Conservation (phyloP, 2,113 vertebrate genomes). For the Origma solitaria region DNA sequence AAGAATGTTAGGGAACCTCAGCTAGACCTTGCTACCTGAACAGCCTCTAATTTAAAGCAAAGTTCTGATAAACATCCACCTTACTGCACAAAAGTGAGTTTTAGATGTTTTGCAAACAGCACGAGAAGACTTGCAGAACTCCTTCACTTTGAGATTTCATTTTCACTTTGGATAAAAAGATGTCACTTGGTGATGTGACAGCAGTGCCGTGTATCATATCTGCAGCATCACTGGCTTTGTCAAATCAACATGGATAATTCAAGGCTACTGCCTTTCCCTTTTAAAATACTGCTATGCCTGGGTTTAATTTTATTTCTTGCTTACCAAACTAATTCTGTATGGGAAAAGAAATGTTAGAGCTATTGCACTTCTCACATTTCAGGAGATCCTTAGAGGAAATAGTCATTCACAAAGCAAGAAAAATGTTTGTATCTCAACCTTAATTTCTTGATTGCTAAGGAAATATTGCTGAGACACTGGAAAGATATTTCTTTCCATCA, state of each 20-base stretch:
- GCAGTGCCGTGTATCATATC: constrained; percentile 9
- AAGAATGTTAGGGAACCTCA: neutral
- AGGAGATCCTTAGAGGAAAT: constrained; percentile 11
- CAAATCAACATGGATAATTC: constrained; percentile 53
- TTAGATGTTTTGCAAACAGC: constrained; percentile 21
- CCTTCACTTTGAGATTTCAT: constrained; percentile 50
- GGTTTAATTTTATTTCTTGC: constrained; percentile 31
- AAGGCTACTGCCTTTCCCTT: constrained; percentile 31
- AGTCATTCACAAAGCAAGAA: neutral
- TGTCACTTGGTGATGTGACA: constrained; percentile 41
- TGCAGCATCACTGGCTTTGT: constrained; percentile 22
- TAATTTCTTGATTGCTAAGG: constrained; percentile 24
- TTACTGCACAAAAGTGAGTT: neutral
- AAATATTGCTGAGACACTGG: neutral
- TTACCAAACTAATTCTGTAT: constrained; percentile 17
- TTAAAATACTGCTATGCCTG: neutral
- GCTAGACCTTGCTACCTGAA: neutral
- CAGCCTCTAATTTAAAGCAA: neutral
- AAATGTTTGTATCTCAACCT: constrained; percentile 3
- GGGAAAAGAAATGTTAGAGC: neutral
- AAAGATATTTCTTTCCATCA: neutral
- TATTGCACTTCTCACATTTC: neutral
- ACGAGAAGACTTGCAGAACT: constrained; percentile 12
- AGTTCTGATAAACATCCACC: neutral
- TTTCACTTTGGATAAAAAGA: constrained; percentile 61